phyloP scores from a whole-genome alignment of 2,888 invertebrate genomes.

The Melanophora roralis region DNA sequence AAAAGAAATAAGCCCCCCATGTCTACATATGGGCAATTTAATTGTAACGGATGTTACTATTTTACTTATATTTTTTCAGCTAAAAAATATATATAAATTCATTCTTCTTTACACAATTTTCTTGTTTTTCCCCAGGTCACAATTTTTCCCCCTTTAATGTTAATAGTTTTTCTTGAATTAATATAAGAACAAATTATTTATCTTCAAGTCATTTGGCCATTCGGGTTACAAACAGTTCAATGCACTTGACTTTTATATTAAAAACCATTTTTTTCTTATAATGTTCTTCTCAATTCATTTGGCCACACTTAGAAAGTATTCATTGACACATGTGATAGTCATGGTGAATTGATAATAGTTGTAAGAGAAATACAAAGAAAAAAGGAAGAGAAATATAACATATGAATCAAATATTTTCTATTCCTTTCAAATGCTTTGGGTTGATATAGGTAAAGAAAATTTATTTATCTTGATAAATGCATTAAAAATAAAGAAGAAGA shows the following conservation, averaged over 20 bases:
- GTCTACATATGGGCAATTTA: too few relatives aligned
- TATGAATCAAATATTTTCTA: slow-evolving; percentile 18
- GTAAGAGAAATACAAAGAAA: background rate
- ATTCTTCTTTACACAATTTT: background rate
- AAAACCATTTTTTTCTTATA: background rate
- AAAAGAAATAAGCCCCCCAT: too few relatives aligned
- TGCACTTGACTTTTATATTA: slow-evolving; percentile 40
- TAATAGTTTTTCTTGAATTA: background rate
- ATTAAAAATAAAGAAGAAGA: background rate
- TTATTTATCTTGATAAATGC: background rate
- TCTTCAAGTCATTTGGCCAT: background rate
- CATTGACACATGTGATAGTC: slow-evolving; percentile 30
- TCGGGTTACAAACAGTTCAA: slow-evolving; percentile 27
- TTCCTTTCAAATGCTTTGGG: background rate
- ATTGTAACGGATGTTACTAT: too few relatives aligned
- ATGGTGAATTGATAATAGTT: slow-evolving; percentile 37
- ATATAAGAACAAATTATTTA: slow-evolving; percentile 24
- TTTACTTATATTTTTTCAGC: too few relatives aligned
- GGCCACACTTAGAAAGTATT: slow-evolving; percentile 1
- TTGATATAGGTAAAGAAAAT: background rate
- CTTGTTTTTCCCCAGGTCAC: too few relatives aligned
- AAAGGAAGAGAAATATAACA: background rate
- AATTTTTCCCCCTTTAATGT: background rate
- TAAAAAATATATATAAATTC: too few relatives aligned
- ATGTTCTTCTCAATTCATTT: background rate